Conservation (phyloP, 2,888 invertebrate genomes). For the Drosophila cyrtoloma region DNA sequence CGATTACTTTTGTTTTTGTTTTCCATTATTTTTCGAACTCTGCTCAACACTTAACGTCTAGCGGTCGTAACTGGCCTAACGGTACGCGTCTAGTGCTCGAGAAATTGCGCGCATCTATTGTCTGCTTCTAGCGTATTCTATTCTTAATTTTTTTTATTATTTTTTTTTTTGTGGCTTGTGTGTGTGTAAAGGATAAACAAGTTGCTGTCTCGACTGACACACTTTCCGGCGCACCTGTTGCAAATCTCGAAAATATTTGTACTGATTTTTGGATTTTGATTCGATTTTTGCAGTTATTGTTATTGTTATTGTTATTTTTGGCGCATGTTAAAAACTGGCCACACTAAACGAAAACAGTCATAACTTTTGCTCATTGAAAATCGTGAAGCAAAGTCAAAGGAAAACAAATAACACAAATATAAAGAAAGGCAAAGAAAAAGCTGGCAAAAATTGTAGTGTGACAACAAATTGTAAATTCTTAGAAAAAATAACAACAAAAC, state of each 20-base stretch:
- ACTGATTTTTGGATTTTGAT: neutral
- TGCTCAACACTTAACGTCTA: slow-evolving; percentile 18
- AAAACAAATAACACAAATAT: slow-evolving; percentile 13
- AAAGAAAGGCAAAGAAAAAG: slow-evolving; percentile 21
- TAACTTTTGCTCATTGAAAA: slow-evolving; percentile 39
- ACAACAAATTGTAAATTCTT: slow-evolving; percentile 52
- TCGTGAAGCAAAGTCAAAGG: slow-evolving; percentile 17
- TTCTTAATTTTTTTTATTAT: slow-evolving; percentile 8
- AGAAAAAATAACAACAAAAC: slow-evolving; percentile 29
- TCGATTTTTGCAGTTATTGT: slow-evolving; percentile 12
- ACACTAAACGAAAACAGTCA: slow-evolving; percentile 34
- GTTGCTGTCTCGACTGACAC: slow-evolving; percentile 25
- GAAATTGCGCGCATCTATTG: slow-evolving; percentile 36
- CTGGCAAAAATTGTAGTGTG: slow-evolving; percentile 37
- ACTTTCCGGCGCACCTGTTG: slow-evolving; percentile 43
- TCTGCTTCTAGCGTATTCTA: slow-evolving; percentile 10
- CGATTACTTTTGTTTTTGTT: slow-evolving; percentile 20
- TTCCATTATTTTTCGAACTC: slow-evolving; percentile 27
- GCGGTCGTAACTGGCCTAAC: slow-evolving; percentile 42
- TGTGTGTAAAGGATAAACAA: slow-evolving; percentile 28
- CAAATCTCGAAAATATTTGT: slow-evolving; percentile 17
- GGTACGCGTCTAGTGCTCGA: slow-evolving; percentile 50
- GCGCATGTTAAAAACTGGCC: slow-evolving; percentile 21
- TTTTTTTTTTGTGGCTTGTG: slow-evolving; percentile 11
- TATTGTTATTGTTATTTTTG: neutral